Base-by-base conservation (phyloP, 2,888 invertebrate genomes). In the Hypselothyrea guttata region DNA sequence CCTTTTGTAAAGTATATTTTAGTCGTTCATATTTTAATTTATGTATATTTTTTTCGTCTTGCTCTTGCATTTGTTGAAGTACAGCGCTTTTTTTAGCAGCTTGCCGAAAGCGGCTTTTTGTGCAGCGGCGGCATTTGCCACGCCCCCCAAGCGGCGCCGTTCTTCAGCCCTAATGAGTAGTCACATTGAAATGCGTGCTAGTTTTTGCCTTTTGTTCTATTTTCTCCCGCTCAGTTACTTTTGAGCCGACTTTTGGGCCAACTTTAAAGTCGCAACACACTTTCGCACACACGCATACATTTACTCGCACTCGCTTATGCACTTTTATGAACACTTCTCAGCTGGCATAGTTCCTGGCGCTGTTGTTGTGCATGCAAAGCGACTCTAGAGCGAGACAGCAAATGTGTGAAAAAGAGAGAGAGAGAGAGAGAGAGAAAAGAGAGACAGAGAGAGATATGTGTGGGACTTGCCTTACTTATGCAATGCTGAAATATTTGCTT, bases 401-500 rank as follows among this genome's bases (percentile, higher is more conserved):
- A 13, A 33, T 33, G 15, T 31, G 18, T 33, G 42, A 13, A 9
- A 5, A 33, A 41, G 33, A 12, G 13, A 15, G 30, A 12, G 35
- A 33, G 38, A 7, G 40, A 34, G 33, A 41, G 45, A 34, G 30
- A 44, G 51, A 7, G 15, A 34, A 12, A 13, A 13, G 34, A 0
- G 13, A 5, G 33, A 7, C 34, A 38, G 33, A 35, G 48, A 27
- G 27, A 38, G 51, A 22, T 33, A 5, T 41, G 35, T 38, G 9
- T 47, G 42, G 59, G 53, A n/a, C n/a, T n/a, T 56, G 60, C 53
- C 57, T 68, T 68, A 82, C 76, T 78, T 78, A 82, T 78, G 79
- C 79, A 82, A 78, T 74, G 75, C 79, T 66, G 60, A 83, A 78
- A 71, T 74, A 77, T 83, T 79, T 77, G 81, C 81, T 83, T 84